Conservation (phyloP, 2,888 invertebrate genomes). For the Eupithecia dodoneata region DNA sequence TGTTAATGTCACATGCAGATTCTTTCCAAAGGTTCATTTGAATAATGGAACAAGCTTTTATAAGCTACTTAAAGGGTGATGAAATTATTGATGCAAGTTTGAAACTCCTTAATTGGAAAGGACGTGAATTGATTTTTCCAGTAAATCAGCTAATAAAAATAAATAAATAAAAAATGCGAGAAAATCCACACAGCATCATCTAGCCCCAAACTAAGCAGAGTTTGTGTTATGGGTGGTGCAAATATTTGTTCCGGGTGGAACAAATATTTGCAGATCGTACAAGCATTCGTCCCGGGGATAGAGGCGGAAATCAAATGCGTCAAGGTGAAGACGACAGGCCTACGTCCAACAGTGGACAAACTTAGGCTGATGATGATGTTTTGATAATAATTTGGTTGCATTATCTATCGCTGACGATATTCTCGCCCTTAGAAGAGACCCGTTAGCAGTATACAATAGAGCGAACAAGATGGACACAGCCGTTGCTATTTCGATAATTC, state of each 20-base stretch:
- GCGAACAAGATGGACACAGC: conserved; percentile 14
- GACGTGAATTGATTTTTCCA: not conserved
- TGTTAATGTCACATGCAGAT: conserved; percentile 52
- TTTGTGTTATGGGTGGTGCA: too few relatives aligned
- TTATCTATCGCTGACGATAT: not conserved
- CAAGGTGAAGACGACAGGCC: too few relatives aligned
- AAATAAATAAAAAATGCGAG: too few relatives aligned
- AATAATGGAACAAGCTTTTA: conserved; percentile 10
- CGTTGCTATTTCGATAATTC: conserved; percentile 10
- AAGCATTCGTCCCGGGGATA: too few relatives aligned
- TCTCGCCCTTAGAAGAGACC: not conserved
- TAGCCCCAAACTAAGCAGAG: too few relatives aligned
- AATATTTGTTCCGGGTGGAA: too few relatives aligned
- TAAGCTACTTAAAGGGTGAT: not conserved
- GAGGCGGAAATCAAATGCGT: too few relatives aligned
- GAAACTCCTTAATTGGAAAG: not conserved
- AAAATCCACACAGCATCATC: too few relatives aligned
- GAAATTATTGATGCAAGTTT: not conserved
- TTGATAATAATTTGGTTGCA: too few relatives aligned
- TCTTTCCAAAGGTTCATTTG: conserved; percentile 21
- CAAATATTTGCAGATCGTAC: too few relatives aligned
- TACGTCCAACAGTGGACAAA: too few relatives aligned
- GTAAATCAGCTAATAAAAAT: not conserved
- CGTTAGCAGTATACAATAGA: not conserved
- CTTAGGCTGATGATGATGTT: too few relatives aligned